Conservation (phyloP, 2,888 invertebrate genomes). For the Cacoxenus indagator region DNA sequence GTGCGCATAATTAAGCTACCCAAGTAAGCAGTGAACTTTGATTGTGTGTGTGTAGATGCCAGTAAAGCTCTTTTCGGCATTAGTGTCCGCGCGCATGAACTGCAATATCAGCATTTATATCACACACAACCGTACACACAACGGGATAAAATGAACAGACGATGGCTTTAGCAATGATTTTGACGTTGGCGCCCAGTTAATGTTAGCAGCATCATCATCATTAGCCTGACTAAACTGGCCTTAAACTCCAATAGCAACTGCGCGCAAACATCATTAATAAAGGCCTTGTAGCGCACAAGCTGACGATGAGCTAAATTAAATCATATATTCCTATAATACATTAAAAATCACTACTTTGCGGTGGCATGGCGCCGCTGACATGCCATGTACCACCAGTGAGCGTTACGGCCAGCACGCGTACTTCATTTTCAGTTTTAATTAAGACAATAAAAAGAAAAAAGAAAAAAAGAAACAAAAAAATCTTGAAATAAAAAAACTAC, state of each 20-base stretch:
- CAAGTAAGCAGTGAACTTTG: conserved; percentile 2
- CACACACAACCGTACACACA: background rate
- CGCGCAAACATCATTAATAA: conserved; percentile 49
- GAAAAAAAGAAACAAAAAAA: too few species aligned
- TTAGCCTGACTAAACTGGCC: background rate
- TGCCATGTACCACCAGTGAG: conserved; percentile 29
- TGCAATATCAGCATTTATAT: background rate
- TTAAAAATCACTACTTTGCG: conserved; percentile 10
- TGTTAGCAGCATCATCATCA: conserved; percentile 44
- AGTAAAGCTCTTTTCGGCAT: too few species aligned
- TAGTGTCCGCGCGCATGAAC: too few species aligned
- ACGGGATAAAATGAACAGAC: background rate
- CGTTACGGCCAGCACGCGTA: conserved; percentile 26
- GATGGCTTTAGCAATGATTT: background rate
- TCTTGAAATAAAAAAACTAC: too few species aligned
- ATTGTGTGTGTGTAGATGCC: too few species aligned
- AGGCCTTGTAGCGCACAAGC: conserved; percentile 32
- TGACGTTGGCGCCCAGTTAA: conserved; percentile 18
- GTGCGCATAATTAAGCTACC: background rate
- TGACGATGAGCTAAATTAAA: conserved; percentile 37
- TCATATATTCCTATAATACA: too few species aligned
- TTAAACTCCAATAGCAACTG: background rate
- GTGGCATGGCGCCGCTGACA: background rate
- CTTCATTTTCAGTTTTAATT: conserved; percentile 24
- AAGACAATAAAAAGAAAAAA: conserved; percentile 32